Evolutionary conservation across 2,113 vertebrate species (phyloP).

Genomic region (Equus przewalskii): DNA sequence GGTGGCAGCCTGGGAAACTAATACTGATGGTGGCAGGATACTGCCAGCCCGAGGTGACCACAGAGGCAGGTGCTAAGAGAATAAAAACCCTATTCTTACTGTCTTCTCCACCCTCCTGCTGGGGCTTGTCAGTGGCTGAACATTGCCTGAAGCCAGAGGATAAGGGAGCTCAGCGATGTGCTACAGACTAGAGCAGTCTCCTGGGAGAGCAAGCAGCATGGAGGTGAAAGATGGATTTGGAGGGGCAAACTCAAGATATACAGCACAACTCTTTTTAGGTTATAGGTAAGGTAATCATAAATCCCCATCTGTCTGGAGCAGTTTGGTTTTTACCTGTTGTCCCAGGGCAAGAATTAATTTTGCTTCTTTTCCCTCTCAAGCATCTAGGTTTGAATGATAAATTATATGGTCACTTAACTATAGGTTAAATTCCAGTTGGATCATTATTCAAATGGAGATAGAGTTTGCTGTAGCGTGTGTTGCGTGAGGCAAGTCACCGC

Average conservation of each 20-base stretch:
- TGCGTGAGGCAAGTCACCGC: not conserved
- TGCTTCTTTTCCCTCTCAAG: not conserved
- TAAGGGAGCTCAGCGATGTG: not conserved
- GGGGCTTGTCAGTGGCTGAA: not conserved
- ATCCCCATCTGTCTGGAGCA: not conserved
- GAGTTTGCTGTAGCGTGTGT: not conserved
- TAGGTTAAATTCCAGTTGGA: not conserved
- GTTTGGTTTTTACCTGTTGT: slow-evolving; percentile 7
- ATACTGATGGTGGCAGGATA: not conserved
- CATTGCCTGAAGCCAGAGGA: not conserved
- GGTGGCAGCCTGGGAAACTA: not conserved
- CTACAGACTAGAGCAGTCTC: not conserved
- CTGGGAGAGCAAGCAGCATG: not conserved
- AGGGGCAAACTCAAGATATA: not conserved
- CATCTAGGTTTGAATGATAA: not conserved
- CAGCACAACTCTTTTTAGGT: not conserved
- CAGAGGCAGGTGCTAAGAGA: not conserved
- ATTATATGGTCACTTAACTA: not conserved
- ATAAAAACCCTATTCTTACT: not conserved
- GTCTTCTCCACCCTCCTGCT: not conserved
- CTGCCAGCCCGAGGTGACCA: not conserved
- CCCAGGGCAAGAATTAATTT: not conserved
- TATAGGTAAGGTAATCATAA: not conserved
- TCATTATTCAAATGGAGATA: not conserved
- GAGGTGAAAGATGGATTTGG: not conserved